Base-by-base conservation (phyloP, 2,888 invertebrate genomes). In the Caenorhabditis angaria region DNA sequence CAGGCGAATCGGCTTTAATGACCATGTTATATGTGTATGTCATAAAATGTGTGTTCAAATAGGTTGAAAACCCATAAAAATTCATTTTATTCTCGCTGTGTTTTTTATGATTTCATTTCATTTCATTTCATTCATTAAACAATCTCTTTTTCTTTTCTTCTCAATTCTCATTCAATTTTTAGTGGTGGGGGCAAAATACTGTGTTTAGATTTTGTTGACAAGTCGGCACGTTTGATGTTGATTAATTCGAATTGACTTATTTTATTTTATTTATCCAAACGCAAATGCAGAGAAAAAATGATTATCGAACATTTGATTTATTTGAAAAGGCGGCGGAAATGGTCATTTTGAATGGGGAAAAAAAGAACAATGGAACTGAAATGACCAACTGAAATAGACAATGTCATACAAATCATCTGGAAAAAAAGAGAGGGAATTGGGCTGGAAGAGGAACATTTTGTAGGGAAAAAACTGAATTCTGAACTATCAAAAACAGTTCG, bases 161-260 rank as follows among this genome's bases (percentile, higher is more conserved):
- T 35, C 35, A 14, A 35, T 10, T 50, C 22, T 24, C 50, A 12
- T 50, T 1, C 2, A 1, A n/a, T 1, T 22, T 22, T 22, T n/a
- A 22, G 50, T 50, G 22, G 22, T 4, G 2, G 48, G 5, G 5
- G 12, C 5, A 48, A 20, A 24, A 50, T 41, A 41, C 41, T 41
- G 41, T 41, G 41, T 41, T 5, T 32, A 10, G 14, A 12, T 18
- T 48, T 22, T 24, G 22, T 24, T 50, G 50, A 50, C 50, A 50
- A 24, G 41, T 25, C 54, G 54, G 54, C 27, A 27, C 27, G 24
- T 54, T 54, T 54, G 54, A 54, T 54, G 54, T 54, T 54, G 54
- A 54, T 54, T 54, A 54, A 54, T 54, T 54, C 27, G 18, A 54
- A 22, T 12, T 54, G 54, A 54, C 12, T 5, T 41, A 18, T n/a